These are phyloP conservation scores for Erebia ligea DNA, from an alignment of 2,888 invertebrate genomes.

Conservation along the genomic window DNA sequence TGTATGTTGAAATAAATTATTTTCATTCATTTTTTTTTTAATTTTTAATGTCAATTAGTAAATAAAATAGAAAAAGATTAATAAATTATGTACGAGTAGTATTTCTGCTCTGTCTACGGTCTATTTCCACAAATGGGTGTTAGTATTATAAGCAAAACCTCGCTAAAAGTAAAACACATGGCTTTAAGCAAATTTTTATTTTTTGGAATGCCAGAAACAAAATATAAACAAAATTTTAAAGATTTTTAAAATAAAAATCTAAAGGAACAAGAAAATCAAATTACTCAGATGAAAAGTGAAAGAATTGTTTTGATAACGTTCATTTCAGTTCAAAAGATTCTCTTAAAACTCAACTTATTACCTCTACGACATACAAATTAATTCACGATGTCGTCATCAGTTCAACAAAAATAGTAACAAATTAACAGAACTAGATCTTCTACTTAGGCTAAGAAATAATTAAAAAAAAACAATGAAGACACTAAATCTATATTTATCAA, in stretches of 20 bases:
- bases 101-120: too few species aligned
- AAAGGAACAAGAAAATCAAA: too few species aligned
- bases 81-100: too few species aligned
- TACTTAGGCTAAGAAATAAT: neutral
- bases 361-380: too few species aligned
- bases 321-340: too few species aligned
- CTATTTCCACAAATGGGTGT: neutral
- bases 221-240: neutral
- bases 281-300: too few species aligned
- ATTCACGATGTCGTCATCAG: neutral
- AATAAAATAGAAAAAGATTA: too few species aligned
- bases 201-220: neutral
- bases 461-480: neutral
- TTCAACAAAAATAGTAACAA: neutral
- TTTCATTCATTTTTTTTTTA: too few species aligned
- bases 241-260: neutral
- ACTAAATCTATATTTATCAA: conserved; percentile 40
- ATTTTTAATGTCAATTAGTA: too few species aligned
- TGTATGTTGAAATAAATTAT: too few species aligned
- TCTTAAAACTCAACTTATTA: too few species aligned
- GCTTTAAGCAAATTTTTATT: neutral
- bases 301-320: too few species aligned
- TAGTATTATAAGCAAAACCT: neutral
- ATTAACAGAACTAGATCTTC: neutral
- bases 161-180: neutral